phyloP scores from a whole-genome alignment of 2,113 vertebrate genomes.

The Python bivittatus region DNA sequence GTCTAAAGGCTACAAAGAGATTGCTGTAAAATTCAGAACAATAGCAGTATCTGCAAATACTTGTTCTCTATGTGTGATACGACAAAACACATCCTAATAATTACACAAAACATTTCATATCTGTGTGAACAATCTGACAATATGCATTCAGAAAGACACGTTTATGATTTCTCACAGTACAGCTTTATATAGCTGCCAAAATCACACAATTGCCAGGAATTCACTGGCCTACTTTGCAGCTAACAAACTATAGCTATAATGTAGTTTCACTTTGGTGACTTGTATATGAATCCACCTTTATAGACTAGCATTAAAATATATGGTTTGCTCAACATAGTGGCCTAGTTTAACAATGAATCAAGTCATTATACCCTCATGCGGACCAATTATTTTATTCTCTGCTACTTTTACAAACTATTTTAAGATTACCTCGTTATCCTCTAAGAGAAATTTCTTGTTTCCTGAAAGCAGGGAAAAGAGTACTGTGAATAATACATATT shows the following conservation, averaged over 20 bases:
- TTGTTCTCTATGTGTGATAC: not conserved
- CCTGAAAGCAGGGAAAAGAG: not conserved
- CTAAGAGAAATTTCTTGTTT: not conserved
- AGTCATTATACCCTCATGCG: not conserved
- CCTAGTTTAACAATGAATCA: not conserved
- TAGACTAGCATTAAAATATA: not conserved
- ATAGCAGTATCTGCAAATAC: not conserved
- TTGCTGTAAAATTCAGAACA: not conserved
- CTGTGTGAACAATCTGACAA: not conserved
- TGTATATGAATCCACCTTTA: not conserved
- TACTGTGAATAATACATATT: not conserved
- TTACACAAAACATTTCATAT: not conserved
- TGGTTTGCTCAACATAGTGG: not conserved
- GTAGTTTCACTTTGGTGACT: not conserved
- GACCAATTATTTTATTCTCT: not conserved
- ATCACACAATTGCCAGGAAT: not conserved
- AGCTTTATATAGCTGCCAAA: not conserved
- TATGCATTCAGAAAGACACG: not conserved
- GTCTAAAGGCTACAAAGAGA: not conserved
- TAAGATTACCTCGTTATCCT: constrained; percentile 4
- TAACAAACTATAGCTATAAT: not conserved
- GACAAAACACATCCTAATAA: not conserved
- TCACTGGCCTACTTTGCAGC: not conserved
- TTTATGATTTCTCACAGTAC: not conserved
- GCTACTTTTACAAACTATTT: not conserved